phyloP scores from a whole-genome alignment of 1,140 invertebrate species.

The Centruroides sculpturatus region DNA sequence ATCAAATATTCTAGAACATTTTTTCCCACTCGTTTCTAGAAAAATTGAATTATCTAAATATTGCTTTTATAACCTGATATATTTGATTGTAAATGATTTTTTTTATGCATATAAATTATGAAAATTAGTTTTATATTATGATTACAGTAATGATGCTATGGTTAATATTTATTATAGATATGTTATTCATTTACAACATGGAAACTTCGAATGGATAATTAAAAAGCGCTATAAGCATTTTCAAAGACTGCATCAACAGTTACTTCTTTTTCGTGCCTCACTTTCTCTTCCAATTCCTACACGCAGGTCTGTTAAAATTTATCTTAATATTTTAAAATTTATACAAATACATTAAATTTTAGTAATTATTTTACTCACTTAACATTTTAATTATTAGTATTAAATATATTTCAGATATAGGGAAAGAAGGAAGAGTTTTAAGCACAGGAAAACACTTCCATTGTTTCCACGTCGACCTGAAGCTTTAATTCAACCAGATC shows the following conservation, averaged over 20 bases:
- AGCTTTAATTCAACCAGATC: constrained; percentile 59
- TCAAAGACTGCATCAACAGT: constrained; percentile 64
- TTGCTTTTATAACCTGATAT: no score
- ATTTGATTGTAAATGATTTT: no score
- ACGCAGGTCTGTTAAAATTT: constrained; percentile 32
- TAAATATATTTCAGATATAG: constrained; percentile 36
- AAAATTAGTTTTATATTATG: no score
- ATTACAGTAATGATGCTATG: no score
- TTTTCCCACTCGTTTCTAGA: no score
- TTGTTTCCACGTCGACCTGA: constrained; percentile 41
- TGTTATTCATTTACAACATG: constrained; percentile 67
- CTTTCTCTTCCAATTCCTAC: constrained; percentile 66
- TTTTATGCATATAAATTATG: no score
- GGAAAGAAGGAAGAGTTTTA: constrained; percentile 52
- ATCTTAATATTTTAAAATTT: no score
- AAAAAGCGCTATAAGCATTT: constrained; percentile 81
- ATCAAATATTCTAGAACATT: no score
- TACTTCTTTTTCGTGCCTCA: constrained; percentile 56
- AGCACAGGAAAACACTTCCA: constrained; percentile 20
- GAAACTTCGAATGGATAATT: constrained; percentile 66
- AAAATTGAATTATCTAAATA: no score
- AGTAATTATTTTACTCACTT: no score
- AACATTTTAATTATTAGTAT: no score
- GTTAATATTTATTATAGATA: constrained; percentile 42
- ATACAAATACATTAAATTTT: no score